Conservation (phyloP, 2,888 invertebrate species). For the Drosophila fungiperda region DNA sequence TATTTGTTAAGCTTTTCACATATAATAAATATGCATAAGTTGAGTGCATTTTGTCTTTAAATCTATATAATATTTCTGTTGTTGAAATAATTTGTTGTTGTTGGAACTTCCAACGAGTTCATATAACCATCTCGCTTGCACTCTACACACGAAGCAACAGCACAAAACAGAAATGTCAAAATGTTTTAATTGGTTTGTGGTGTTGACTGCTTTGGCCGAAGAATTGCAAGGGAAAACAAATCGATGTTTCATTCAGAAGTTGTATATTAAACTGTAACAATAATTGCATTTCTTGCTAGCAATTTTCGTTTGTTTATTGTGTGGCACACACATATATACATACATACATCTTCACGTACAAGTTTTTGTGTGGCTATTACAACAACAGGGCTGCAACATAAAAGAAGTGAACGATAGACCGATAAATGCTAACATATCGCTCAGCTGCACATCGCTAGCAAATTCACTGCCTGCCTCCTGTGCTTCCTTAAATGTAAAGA, state of each 20-base stretch:
- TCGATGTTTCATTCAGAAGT: not conserved
- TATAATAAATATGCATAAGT: constrained; percentile 5
- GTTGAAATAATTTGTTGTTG: constrained; percentile 64
- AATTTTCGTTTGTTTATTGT: constrained; percentile 7
- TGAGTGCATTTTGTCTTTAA: constrained; percentile 12
- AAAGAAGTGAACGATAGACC: constrained; percentile 38
- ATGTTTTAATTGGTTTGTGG: constrained; percentile 60
- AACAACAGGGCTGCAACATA: constrained; percentile 45
- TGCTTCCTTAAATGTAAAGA: constrained; percentile 40
- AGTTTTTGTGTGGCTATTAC: constrained; percentile 9
- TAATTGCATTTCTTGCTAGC: not conserved
- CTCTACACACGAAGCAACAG: constrained; percentile 45
- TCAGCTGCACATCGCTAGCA: constrained; percentile 28
- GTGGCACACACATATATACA: not conserved
- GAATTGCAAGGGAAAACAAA: not conserved
- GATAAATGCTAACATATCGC: constrained; percentile 37
- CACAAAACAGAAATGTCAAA: constrained; percentile 73
- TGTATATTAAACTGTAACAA: not conserved
- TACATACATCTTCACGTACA: not conserved
- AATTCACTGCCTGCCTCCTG: constrained; percentile 30
- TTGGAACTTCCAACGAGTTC: constrained; percentile 69
- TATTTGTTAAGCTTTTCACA: not conserved
- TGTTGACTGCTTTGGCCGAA: constrained; percentile 10
- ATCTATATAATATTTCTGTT: constrained; percentile 58
- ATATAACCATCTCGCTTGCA: constrained; percentile 65